Evolutionary conservation across 2,113 vertebrate species (phyloP).

Genomic region (Sceloporus tristichus): DNA sequence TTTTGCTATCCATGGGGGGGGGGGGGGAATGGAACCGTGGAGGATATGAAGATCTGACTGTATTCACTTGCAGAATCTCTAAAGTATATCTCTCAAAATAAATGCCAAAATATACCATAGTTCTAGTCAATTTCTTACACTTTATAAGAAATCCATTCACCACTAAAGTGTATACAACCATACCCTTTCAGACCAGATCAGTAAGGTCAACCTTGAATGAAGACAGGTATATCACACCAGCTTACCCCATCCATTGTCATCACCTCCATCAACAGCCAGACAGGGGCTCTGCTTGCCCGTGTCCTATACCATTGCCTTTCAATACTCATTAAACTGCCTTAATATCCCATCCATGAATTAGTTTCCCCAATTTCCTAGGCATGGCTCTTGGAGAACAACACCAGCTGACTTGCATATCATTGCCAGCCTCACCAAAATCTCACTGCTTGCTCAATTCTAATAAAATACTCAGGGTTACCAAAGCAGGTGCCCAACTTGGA

Average conservation of each 20-base stretch:
- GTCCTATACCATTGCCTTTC: neutral
- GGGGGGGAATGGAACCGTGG: no score
- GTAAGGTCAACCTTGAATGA: neutral
- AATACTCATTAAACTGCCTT: neutral
- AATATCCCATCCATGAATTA: neutral
- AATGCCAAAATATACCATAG: neutral
- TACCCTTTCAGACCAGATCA: neutral
- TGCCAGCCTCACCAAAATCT: neutral
- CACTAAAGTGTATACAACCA: no score
- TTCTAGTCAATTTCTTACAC: neutral
- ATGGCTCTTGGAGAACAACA: neutral
- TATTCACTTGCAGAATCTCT: neutral
- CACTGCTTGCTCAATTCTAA: neutral
- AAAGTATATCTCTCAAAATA: neutral
- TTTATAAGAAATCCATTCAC: neutral
- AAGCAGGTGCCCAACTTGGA: neutral
- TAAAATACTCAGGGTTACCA: neutral
- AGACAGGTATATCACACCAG: neutral
- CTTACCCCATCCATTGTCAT: neutral
- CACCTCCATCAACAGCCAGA: neutral
- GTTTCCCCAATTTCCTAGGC: neutral
- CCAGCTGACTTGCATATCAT: neutral
- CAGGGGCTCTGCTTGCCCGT: neutral
- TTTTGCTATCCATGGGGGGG: no score
- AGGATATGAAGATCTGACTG: no score